Base-by-base conservation (phyloP, 2,888 invertebrate species). In the Corythucha ciliata region DNA sequence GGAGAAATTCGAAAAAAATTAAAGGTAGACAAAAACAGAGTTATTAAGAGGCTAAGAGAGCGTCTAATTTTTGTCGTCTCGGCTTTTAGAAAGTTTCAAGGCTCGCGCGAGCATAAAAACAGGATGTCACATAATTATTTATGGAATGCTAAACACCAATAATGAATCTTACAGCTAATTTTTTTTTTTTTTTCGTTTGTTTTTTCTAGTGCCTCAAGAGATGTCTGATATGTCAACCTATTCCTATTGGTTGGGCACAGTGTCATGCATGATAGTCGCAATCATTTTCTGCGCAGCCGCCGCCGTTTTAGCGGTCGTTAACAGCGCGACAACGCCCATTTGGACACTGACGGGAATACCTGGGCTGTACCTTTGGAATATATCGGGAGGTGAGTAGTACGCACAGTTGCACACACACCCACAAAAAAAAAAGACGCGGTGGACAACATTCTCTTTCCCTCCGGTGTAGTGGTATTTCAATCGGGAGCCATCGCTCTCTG, bases 351-450 rank as follows among this genome's bases (percentile, higher is more conserved):
- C 79, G 62, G 77, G 81, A 61, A 71, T 80, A 36, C 73, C 78
- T 21, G 82, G 83, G n/a, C 72, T 84, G 32, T 83, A 81, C 60
- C 67, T 84, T 16, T 86, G 84, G 76, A 90, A 90, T 68, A 74
- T 77, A 26, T 68, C 85, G 58, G 80, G 84, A 61, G 73, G 89
- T 89, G 70, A 74, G 76, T 72, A 54, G 18, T 12, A 24, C n/a
- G n/a, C n/a, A n/a, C n/a, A n/a, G n/a, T n/a, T n/a, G n/a, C n/a
- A n/a, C n/a, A n/a, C n/a, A n/a, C n/a, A n/a, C n/a, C n/a, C n/a
- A n/a, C n/a, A 10, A 33, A 48, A 42, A 22, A 36, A 45, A 29
- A 34, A 45, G 10, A 12, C 16, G 10, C 8, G 16, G 10, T 36
- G 8, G 10, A 29, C 29, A 10, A 29, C 8, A 10, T 29, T 29